Evolutionary conservation across 2,113 vertebrate species (phyloP).

Genomic region (Daubentonia madagascariensis): DNA sequence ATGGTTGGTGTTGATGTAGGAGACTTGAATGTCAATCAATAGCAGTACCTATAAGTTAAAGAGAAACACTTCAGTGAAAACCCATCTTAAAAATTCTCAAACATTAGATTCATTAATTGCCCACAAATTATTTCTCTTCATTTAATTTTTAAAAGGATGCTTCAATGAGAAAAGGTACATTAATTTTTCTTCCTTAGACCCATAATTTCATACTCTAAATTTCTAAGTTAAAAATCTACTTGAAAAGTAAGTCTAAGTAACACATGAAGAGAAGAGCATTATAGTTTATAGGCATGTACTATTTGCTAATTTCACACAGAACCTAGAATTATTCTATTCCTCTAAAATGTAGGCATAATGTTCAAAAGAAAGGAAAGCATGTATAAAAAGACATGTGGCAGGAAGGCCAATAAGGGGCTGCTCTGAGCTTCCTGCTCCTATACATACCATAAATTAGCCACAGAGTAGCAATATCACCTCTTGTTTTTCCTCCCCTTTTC

Average conservation of each 20-base stretch:
- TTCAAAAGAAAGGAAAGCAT: background rate
- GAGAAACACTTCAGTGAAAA: slow-evolving; percentile 1
- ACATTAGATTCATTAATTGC: background rate
- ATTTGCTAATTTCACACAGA: background rate
- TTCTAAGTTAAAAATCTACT: background rate
- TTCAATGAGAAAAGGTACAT: background rate
- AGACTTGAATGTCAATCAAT: slow-evolving; percentile 93
- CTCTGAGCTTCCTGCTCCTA: background rate
- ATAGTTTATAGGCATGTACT: background rate
- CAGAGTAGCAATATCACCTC: background rate
- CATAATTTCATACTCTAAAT: background rate
- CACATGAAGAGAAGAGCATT: background rate
- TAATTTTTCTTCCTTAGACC: background rate
- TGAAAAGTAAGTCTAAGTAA: background rate
- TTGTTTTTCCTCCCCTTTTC: background rate
- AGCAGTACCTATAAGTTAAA: slow-evolving; percentile 86
- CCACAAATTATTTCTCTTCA: background rate
- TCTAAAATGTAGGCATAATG: background rate
- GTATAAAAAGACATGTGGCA: background rate
- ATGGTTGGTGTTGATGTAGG: slow-evolving; percentile 97
- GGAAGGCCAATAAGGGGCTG: background rate
- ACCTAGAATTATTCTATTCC: background rate
- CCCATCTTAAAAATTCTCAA: background rate
- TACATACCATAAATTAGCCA: background rate
- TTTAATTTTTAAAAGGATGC: slow-evolving; percentile 15